A percentile compares a stretch with the other conserved stretches of the same genome.
phyloP scores from a whole-genome alignment of 2,113 vertebrate species.

The Meles meles region DNA sequence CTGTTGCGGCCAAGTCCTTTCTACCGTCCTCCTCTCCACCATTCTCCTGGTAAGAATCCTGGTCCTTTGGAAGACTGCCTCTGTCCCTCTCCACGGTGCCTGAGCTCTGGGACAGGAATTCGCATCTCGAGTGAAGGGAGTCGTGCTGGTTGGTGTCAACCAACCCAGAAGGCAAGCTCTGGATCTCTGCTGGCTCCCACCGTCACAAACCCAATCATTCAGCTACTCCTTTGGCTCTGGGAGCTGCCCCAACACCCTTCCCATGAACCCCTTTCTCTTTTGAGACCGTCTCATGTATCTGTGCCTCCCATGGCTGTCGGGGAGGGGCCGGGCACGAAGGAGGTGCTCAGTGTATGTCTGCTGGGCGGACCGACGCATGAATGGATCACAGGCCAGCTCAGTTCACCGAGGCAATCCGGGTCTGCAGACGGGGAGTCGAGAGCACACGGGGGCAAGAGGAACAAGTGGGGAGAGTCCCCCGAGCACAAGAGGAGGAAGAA shows the following conservation, averaged over 20 bases:
- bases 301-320: neutral
- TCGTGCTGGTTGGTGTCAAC: neutral
- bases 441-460: neutral
- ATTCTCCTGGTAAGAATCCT: neutral
- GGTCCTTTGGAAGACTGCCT: neutral
- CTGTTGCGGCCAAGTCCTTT: neutral
- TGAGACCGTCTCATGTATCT: neutral
- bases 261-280: neutral
- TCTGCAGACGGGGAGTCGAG: neutral
- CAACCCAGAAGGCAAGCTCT: neutral
- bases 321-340: neutral
- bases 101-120: neutral
- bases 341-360: neutral
- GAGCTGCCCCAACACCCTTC: neutral
- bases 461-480: neutral
- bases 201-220: neutral
- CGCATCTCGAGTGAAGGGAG: neutral
- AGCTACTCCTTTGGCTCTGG: neutral
- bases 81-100: neutral
- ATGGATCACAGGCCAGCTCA: neutral
- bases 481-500: conserved; percentile 48
- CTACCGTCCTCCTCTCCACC: neutral
- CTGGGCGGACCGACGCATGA: neutral
- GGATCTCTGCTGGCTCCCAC: neutral
- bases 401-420: neutral